phyloP scores from a whole-genome alignment of 2,113 vertebrate genomes.

The Paramisgurnus dabryanus region DNA sequence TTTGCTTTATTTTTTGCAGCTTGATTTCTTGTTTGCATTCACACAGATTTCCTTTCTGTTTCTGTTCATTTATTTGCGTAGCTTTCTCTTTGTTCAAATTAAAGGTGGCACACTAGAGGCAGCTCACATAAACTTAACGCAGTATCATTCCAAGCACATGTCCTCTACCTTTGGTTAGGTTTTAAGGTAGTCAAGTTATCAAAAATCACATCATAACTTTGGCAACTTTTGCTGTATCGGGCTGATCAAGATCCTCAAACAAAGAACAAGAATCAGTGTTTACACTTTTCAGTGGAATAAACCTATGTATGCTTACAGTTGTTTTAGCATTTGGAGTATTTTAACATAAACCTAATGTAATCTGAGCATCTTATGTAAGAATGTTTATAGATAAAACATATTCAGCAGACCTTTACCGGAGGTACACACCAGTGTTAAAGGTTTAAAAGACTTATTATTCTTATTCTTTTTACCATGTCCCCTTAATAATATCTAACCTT shows the following conservation, averaged over 20 bases:
- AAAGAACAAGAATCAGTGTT: too few species aligned
- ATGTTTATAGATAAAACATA: not conserved
- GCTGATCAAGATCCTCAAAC: too few species aligned
- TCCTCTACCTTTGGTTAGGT: too few species aligned
- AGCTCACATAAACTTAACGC: too few species aligned
- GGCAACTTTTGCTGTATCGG: too few species aligned
- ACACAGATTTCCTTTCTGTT: not conserved
- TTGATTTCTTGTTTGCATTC: not conserved
- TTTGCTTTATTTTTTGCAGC: constrained; percentile 19
- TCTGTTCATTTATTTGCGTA: not conserved
- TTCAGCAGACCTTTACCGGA: not conserved
- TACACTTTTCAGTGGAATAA: too few species aligned
- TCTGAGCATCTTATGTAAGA: not conserved
- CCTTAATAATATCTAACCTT: not conserved
- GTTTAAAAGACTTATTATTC: not conserved
- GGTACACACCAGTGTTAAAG: not conserved
- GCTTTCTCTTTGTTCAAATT: not conserved
- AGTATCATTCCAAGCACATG: too few species aligned
- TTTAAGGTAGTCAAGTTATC: too few species aligned
- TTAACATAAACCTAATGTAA: constrained; percentile 4
- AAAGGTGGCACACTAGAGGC: not conserved
- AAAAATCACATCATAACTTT: too few species aligned
- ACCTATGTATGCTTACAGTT: too few species aligned
- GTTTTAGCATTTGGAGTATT: not conserved
- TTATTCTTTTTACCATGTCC: not conserved